These are phyloP conservation scores for Empis stercorea DNA, from an alignment of 2,888 invertebrate genomes.

Conservation along the genomic window DNA sequence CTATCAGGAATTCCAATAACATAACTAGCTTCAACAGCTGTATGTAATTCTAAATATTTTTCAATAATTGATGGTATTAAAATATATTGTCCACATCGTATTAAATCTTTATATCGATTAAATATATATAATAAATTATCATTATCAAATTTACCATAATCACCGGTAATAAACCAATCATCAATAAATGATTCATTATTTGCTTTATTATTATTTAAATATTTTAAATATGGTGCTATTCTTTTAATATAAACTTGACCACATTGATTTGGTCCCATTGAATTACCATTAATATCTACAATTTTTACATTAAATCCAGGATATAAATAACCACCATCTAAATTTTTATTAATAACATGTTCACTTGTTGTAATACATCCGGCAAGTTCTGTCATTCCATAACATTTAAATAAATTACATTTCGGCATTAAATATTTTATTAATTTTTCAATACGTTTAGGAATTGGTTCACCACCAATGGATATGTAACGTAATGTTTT, in stretches of 20 bases:
- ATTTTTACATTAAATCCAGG: not conserved
- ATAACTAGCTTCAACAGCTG: not conserved
- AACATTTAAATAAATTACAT: constrained; percentile 3
- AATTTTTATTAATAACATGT: not conserved
- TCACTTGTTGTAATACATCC: not conserved
- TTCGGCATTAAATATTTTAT: not conserved
- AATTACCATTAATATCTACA: constrained; percentile 4
- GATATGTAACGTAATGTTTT: not conserved
- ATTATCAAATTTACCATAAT: constrained; percentile 4
- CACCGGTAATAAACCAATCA: constrained; percentile 1
- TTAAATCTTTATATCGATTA: not conserved
- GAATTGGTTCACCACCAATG: constrained; percentile 3
- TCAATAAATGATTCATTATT: not conserved
- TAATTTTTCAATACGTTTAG: not conserved
- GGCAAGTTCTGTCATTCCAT: constrained; percentile 9
- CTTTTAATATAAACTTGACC: constrained; percentile 7
- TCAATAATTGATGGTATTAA: not conserved
- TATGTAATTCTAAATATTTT: not conserved
- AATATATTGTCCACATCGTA: not conserved
- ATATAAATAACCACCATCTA: not conserved
- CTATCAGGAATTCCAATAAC: constrained; percentile 5
- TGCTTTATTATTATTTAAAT: constrained; percentile 2
- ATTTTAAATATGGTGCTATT: not conserved
- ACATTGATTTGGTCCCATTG: constrained; percentile 1
- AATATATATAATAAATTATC: not conserved